Conservation (phyloP, 2,797 vertebrate genomes). For the Varecia variegata region DNA sequence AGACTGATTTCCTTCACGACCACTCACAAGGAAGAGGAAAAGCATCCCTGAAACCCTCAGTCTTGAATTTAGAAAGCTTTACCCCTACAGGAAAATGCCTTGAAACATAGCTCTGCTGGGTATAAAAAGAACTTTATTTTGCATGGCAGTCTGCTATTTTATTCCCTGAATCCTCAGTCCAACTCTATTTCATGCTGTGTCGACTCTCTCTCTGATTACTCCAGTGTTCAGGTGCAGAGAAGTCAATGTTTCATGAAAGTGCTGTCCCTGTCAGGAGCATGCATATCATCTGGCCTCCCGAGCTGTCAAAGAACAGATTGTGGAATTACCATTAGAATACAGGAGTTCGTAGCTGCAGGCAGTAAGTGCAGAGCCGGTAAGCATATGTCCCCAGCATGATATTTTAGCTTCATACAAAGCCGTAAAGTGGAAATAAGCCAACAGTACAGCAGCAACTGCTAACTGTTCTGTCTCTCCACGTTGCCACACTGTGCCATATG, state of each 20-base stretch:
- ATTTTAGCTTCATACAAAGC: constrained; percentile 89
- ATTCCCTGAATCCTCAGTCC: constrained; percentile 89
- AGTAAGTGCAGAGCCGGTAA: constrained; percentile 87
- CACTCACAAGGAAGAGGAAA: not conserved
- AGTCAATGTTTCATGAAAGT: constrained; percentile 94
- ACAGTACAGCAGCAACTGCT: constrained; percentile 85
- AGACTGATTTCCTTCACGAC: constrained; percentile 45
- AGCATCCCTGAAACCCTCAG: constrained; percentile 39
- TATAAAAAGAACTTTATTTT: constrained; percentile 91
- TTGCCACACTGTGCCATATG: constrained; percentile 82
- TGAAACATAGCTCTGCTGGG: constrained; percentile 80
- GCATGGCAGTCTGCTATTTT: constrained; percentile 88
- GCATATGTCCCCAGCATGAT: constrained; percentile 89
- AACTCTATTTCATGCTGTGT: constrained; percentile 93
- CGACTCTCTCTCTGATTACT: constrained; percentile 89
- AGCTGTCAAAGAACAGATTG: constrained; percentile 92
- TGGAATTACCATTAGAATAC: constrained; percentile 92
- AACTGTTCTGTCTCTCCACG: constrained; percentile 81
- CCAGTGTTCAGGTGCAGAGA: constrained; percentile 91
- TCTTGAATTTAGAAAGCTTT: constrained; percentile 66
- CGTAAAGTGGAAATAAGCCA: constrained; percentile 88
- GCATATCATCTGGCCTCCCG: constrained; percentile 88
- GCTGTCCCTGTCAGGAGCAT: constrained; percentile 92
- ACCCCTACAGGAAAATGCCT: constrained; percentile 69
- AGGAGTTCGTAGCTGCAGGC: constrained; percentile 85